Conservation (phyloP, 2,113 vertebrate genomes). For the Archilochus colubris region DNA sequence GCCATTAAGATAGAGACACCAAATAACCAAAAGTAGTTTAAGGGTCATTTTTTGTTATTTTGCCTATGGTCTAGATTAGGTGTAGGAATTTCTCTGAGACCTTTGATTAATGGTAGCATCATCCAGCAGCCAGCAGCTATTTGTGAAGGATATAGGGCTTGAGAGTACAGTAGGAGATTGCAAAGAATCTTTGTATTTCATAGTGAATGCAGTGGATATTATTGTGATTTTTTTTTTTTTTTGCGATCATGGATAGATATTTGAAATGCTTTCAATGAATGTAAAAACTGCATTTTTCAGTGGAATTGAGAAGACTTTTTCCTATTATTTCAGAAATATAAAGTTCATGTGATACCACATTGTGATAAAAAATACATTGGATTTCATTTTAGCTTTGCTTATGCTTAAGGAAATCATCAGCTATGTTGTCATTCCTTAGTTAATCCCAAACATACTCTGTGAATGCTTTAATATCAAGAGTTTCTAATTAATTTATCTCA, state of each 20-base stretch:
- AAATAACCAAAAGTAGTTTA: neutral
- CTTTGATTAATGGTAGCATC: neutral
- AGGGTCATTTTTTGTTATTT: neutral
- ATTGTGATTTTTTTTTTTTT: neutral
- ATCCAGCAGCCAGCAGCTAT: neutral
- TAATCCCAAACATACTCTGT: neutral
- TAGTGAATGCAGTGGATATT: neutral
- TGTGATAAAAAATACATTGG: neutral
- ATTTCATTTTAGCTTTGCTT: neutral
- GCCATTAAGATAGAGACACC: neutral
- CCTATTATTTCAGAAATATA: neutral
- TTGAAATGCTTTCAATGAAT: neutral
- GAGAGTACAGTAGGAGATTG: neutral
- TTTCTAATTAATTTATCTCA: neutral
- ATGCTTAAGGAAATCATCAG: neutral
- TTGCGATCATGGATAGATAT: neutral
- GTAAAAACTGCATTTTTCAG: neutral
- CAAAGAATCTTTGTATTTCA: neutral
- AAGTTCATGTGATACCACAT: neutral
- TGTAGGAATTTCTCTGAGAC: neutral
- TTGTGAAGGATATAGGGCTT: neutral
- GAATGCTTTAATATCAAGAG: neutral
- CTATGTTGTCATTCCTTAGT: neutral
- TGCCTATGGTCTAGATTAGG: neutral
- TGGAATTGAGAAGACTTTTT: neutral